Percentiles rank a stretch among this genome's conserved stretches.
These are phyloP conservation scores for Rapana venosa DNA, from an alignment of 2,888 invertebrate species.

Conservation along the genomic window DNA sequence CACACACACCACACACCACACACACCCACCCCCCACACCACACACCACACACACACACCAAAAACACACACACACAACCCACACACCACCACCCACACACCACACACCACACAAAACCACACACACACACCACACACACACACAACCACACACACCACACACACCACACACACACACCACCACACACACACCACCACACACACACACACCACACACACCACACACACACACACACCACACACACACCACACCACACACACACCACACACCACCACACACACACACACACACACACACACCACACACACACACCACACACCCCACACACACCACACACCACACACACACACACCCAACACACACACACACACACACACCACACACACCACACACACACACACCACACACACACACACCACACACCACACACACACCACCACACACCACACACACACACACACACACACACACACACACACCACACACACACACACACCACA, in stretches of 20 bases:
- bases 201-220: neutral
- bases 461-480: neutral
- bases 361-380: conserved; percentile 23
- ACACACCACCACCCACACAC: neutral
- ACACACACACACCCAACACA: neutral
- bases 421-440: neutral
- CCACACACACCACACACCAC: neutral
- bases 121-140: neutral
- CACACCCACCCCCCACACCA: neutral
- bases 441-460: neutral
- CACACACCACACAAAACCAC: too few relatives aligned
- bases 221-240: neutral
- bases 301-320: neutral
- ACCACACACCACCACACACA: neutral
- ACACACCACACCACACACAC: neutral
- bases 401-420: neutral
- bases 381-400: neutral
- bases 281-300: conserved; percentile 26
- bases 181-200: neutral
- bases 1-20: neutral
- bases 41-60: conserved; percentile 19
- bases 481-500: neutral
- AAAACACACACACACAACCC: neutral
- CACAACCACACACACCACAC: neutral
- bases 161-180: conserved; percentile 4